These are phyloP conservation scores for Fistularia tabacaria DNA, from an alignment of 2,797 vertebrate genomes.

Conservation along the genomic window DNA sequence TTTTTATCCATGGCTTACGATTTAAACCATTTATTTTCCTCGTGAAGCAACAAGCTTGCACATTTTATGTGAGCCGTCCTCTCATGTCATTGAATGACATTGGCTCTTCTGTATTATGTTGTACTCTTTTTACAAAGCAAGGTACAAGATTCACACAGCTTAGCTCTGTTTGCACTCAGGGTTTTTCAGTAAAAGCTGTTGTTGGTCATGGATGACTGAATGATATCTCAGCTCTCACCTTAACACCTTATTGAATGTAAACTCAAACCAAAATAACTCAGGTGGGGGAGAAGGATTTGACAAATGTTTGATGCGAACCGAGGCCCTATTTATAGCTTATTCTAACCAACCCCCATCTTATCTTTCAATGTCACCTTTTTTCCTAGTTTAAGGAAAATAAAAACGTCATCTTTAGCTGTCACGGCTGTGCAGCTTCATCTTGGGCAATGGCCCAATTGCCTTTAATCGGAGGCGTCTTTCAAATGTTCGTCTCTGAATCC, in stretches of 20 bases:
- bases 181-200: slow-evolving; percentile 14
- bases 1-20: background rate
- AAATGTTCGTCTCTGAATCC: slow-evolving; percentile 57
- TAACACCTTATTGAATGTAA: background rate
- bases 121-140: slow-evolving; percentile 3
- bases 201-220: slow-evolving; percentile 9
- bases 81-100: slow-evolving; percentile 75
- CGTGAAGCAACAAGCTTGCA: background rate
- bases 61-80: background rate
- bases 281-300: slow-evolving; percentile 8
- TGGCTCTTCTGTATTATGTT: slow-evolving; percentile 38
- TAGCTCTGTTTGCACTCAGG: slow-evolving; percentile 13
- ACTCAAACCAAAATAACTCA: background rate
- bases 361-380: slow-evolving; percentile 57
- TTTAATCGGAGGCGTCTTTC: slow-evolving; percentile 53
- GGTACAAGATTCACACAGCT: slow-evolving; percentile 13
- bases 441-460: slow-evolving; percentile 40
- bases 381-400: slow-evolving; percentile 23
- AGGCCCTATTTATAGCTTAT: slow-evolving; percentile 44
- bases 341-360: slow-evolving; percentile 20
- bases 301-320: slow-evolving; percentile 25
- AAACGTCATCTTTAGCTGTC: slow-evolving; percentile 7
- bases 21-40: background rate
- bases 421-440: slow-evolving; percentile 34
- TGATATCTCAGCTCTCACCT: background rate